phyloP scores from a whole-genome alignment of 2,113 vertebrate species.

The Coptodon rendalli region DNA sequence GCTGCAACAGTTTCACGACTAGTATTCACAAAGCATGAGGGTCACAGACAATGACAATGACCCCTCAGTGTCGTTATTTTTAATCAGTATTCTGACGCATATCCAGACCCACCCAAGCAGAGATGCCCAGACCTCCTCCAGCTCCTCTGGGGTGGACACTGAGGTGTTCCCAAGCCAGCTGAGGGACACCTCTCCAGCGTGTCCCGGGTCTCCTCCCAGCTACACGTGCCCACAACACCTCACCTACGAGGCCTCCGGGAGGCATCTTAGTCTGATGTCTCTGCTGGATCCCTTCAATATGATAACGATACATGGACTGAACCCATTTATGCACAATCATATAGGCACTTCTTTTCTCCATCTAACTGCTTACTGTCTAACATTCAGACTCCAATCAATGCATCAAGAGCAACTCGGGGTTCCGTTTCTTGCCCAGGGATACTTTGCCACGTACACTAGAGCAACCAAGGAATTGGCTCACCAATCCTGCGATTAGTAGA shows the following conservation, averaged over 20 bases:
- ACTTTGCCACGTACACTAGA: not conserved
- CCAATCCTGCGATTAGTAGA: not conserved
- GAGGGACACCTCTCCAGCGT: not conserved
- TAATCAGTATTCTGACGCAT: not conserved
- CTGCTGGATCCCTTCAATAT: not conserved
- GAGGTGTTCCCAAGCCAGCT: not conserved
- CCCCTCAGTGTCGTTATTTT: not conserved
- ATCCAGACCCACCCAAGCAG: not conserved
- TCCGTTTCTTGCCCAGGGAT: not conserved
- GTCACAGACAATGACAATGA: not conserved
- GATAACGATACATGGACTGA: not conserved
- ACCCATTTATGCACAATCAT: not conserved
- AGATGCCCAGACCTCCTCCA: not conserved
- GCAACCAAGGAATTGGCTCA: not conserved
- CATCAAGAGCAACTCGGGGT: not conserved
- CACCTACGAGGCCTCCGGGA: not conserved
- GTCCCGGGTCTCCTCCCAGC: not conserved
- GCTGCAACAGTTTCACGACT: not conserved
- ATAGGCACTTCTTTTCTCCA: not conserved
- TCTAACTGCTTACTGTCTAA: not conserved
- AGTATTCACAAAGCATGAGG: not conserved
- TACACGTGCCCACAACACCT: not conserved
- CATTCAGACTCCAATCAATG: not conserved
- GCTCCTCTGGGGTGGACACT: not conserved
- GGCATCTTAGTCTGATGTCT: not conserved